Conservation (phyloP, 2,888 invertebrate genomes). For the Argyresthia albistria region DNA sequence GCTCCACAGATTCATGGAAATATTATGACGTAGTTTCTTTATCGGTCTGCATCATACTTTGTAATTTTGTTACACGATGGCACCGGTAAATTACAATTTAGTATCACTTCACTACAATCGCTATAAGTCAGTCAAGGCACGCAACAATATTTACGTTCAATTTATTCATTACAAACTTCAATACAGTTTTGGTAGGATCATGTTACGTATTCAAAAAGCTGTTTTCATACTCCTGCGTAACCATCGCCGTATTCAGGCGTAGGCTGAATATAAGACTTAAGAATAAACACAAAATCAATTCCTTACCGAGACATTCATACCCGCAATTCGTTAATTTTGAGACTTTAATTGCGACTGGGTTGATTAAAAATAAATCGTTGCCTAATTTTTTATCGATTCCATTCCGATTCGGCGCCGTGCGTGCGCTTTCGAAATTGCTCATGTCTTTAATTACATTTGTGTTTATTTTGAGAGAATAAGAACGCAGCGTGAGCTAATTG, state of each 20-base stretch:
- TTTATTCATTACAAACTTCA: not conserved
- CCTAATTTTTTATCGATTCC: not conserved
- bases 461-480: not conserved
- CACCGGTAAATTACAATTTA: too few relatives aligned
- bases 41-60: too few relatives aligned
- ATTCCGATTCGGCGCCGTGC: not conserved
- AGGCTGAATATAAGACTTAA: too few relatives aligned
- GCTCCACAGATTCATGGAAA: too few relatives aligned
- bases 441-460: not conserved
- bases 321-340: not conserved
- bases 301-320: too few relatives aligned
- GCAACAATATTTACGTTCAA: not conserved
- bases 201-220: not conserved
- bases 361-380: slow-evolving; percentile 1
- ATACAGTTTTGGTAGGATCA: not conserved
- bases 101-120: too few relatives aligned
- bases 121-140: not conserved
- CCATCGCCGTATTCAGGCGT: not conserved
- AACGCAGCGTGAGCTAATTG: not conserved
- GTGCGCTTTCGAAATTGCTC: not conserved
- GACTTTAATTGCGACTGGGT: not conserved
- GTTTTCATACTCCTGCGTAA: not conserved
- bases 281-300: too few relatives aligned
- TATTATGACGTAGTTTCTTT: too few relatives aligned
- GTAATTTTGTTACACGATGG: too few relatives aligned